Evolutionary conservation across 2,888 invertebrate species (phyloP).

Genomic region (Perizoma flavofasciatum): DNA sequence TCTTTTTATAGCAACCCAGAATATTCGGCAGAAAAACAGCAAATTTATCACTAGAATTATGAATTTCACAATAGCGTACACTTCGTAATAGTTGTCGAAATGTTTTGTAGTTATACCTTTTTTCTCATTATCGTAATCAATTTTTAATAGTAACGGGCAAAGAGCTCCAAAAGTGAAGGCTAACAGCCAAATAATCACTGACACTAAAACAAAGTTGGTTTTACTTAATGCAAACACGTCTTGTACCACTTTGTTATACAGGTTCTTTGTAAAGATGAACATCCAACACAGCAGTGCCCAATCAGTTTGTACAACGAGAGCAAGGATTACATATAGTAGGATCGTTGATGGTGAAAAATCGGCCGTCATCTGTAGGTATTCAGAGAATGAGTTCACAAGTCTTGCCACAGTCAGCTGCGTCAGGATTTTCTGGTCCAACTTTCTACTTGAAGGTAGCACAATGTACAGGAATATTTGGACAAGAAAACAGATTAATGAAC

Average conservation of each 20-base stretch:
- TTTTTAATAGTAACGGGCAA: constrained; percentile 4
- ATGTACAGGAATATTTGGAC: constrained; percentile 18
- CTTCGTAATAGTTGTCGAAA: constrained; percentile 2
- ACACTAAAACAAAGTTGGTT: constrained; percentile 8
- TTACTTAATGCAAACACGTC: constrained; percentile 9
- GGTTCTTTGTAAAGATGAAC: constrained; percentile 17
- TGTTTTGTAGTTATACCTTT: background rate
- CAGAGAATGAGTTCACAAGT: constrained; percentile 4
- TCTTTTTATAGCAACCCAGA: constrained; percentile 17
- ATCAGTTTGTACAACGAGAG: constrained; percentile 7
- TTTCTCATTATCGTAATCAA: background rate
- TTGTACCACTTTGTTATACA: constrained; percentile 13
- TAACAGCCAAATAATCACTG: constrained; percentile 9
- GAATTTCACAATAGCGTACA: constrained; percentile 18
- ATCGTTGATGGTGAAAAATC: background rate
- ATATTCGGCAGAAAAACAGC: constrained; percentile 8
- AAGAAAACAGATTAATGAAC: constrained; percentile 6
- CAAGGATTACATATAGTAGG: background rate
- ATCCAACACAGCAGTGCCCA: constrained; percentile 8
- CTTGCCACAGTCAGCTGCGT: constrained; percentile 16
- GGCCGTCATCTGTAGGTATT: background rate
- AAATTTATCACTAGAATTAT: constrained; percentile 13
- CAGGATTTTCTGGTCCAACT: constrained; percentile 20
- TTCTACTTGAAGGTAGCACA: constrained; percentile 15
- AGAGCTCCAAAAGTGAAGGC: constrained; percentile 2